phyloP scores from a whole-genome alignment of 2,797 vertebrate species.

The Notolepis coatsorum region DNA sequence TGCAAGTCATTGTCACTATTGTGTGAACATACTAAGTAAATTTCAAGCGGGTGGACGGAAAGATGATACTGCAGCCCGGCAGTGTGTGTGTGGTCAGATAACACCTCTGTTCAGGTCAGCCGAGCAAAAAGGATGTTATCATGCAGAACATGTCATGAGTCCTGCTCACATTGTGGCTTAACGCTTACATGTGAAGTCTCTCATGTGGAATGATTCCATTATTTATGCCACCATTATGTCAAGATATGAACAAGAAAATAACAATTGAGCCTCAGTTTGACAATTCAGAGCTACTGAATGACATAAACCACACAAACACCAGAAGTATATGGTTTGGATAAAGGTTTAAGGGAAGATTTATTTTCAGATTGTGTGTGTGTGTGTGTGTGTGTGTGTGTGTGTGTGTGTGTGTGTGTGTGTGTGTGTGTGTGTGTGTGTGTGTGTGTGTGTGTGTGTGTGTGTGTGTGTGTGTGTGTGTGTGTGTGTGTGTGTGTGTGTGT shows the following conservation, averaged over 20 bases:
- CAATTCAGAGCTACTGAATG: too few relatives aligned
- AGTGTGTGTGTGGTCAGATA: not conserved
- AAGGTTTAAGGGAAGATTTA: too few relatives aligned
- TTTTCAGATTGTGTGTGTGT: conserved; percentile 7
- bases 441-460: conserved; percentile 10
- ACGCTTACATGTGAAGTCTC: conserved; percentile 39
- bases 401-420: conserved; percentile 1
- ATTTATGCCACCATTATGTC: conserved; percentile 48
- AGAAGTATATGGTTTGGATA: too few relatives aligned
- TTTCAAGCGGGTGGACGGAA: not conserved
- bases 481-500: not conserved
- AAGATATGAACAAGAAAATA: conserved; percentile 32
- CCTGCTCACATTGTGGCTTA: conserved; percentile 30
- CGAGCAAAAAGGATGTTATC: conserved; percentile 18
- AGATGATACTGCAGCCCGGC: too few relatives aligned
- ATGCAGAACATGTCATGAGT: conserved; percentile 20
- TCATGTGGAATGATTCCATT: conserved; percentile 66
- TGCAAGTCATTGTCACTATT: not conserved
- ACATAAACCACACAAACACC: too few relatives aligned
- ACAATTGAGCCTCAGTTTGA: conserved; percentile 7
- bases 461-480: conserved; percentile 27
- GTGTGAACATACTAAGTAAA: not conserved
- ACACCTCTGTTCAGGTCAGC: conserved; percentile 36
- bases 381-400: not conserved
- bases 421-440: not conserved